A percentile compares a stretch with the other conserved stretches of the same genome.
Evolutionary conservation across 2,797 vertebrate species (phyloP).

Genomic region (Cottoperca gobio): DNA sequence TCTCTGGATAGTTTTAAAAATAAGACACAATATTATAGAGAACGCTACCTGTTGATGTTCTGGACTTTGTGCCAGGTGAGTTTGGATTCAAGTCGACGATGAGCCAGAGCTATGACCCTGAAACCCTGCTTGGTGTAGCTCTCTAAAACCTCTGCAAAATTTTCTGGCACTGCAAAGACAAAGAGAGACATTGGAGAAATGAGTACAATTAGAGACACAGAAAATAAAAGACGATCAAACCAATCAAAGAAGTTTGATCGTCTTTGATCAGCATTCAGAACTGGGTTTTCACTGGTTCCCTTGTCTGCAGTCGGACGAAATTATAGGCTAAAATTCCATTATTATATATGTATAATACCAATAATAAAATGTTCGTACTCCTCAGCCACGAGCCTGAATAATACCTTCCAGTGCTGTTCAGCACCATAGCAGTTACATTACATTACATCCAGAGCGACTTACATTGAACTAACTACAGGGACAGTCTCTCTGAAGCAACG

Average conservation of each 20-base stretch:
- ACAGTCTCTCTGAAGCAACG: too few species aligned
- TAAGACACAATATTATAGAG: background rate
- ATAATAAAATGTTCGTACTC: background rate
- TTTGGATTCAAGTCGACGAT: conserved; percentile 94
- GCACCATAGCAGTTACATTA: background rate
- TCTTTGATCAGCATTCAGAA: too few species aligned
- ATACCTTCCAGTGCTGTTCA: background rate
- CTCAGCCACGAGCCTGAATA: background rate
- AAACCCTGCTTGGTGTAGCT: conserved; percentile 96
- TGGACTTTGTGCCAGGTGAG: conserved; percentile 98
- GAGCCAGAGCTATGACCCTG: conserved; percentile 96
- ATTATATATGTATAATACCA: background rate
- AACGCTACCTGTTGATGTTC: conserved; percentile 90
- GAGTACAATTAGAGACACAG: background rate
- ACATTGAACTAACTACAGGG: too few species aligned
- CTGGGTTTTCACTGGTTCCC: background rate
- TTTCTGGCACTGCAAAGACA: conserved; percentile 87
- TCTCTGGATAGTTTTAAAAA: background rate
- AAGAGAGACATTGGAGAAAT: background rate
- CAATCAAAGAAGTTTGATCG: too few species aligned
- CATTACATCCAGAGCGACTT: too few species aligned
- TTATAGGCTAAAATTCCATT: background rate
- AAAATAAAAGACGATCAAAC: background rate
- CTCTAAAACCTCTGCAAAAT: conserved; percentile 92
- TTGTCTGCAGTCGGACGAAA: background rate